Evolutionary conservation across 2,888 invertebrate species (phyloP).

Genomic region (Seira ritae): DNA sequence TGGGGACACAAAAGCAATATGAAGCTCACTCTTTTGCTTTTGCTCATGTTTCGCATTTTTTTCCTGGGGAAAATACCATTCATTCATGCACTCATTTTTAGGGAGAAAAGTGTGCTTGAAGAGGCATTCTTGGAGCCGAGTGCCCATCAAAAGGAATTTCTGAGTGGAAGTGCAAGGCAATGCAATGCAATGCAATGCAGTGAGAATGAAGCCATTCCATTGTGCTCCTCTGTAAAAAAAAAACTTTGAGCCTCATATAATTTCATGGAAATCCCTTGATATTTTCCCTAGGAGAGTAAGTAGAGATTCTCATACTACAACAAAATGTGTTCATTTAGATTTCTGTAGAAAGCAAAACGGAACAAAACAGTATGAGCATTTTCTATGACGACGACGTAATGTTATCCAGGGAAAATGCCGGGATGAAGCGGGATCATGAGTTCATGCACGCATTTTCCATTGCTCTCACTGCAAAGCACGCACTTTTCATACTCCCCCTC

Average conservation of each 20-base stretch:
- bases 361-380: no score
- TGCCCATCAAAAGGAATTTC: no score
- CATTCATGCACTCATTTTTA: no score
- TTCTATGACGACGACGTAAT: no score
- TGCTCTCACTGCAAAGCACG: background rate
- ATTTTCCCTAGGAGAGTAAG: slow-evolving; percentile 3
- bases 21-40: background rate
- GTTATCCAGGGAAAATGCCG: slow-evolving; percentile 25
- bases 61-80: no score
- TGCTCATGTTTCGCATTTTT: slow-evolving; percentile 1
- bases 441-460: background rate
- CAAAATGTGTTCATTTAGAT: no score
- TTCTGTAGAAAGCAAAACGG: no score
- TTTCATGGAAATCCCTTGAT: slow-evolving; percentile 35
- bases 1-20: slow-evolving; percentile 29
- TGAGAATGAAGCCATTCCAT: no score
- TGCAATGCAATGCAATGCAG: slow-evolving; percentile 33
- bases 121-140: no score
- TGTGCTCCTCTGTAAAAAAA: no score
- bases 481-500: slow-evolving; percentile 8
- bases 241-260: slow-evolving; percentile 6
- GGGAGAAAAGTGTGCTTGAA: no score
- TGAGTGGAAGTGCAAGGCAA: slow-evolving; percentile 7
- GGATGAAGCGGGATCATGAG: slow-evolving; percentile 14
- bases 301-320: no score